Conservation (phyloP, 2,888 invertebrate species). For the Melanargia galathea region DNA sequence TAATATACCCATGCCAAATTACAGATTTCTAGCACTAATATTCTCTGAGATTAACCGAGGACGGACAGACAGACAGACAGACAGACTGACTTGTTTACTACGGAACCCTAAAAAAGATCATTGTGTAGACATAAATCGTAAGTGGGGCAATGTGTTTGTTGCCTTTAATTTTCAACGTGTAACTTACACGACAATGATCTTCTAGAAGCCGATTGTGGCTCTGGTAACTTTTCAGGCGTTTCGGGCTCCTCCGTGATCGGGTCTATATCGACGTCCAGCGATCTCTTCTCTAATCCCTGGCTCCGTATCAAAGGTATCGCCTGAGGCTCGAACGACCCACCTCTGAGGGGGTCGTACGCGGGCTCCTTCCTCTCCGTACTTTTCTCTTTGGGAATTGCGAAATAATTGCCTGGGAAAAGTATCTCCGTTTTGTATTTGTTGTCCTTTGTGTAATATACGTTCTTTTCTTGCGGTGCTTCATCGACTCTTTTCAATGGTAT, state of each 20-base stretch:
- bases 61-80: too few relatives aligned
- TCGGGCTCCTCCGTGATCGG: constrained; percentile 64
- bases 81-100: too few relatives aligned
- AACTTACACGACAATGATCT: constrained; percentile 75
- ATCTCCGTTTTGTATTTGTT: constrained; percentile 63
- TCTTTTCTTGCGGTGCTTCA: constrained; percentile 56
- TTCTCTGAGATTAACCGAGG: too few relatives aligned
- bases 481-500: constrained; percentile 57
- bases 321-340: constrained; percentile 59
- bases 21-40: too few relatives aligned
- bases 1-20: too few relatives aligned
- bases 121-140: background rate
- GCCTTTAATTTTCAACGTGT: background rate
- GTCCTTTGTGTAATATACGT: constrained; percentile 61
- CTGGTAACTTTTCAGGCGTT: constrained; percentile 59
- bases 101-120: too few relatives aligned
- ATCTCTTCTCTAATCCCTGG: constrained; percentile 61
- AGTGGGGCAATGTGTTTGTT: background rate
- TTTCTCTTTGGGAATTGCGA: constrained; percentile 77
- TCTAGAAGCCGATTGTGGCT: constrained; percentile 56
- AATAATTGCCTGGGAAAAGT: constrained; percentile 78
- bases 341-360: constrained; percentile 45
- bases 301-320: constrained; percentile 68
- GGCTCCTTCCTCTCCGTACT: constrained; percentile 51
- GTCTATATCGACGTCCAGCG: constrained; percentile 58